Evolutionary conservation across 2,888 invertebrate species (phyloP).

Genomic region (Brenthis daphne): DNA sequence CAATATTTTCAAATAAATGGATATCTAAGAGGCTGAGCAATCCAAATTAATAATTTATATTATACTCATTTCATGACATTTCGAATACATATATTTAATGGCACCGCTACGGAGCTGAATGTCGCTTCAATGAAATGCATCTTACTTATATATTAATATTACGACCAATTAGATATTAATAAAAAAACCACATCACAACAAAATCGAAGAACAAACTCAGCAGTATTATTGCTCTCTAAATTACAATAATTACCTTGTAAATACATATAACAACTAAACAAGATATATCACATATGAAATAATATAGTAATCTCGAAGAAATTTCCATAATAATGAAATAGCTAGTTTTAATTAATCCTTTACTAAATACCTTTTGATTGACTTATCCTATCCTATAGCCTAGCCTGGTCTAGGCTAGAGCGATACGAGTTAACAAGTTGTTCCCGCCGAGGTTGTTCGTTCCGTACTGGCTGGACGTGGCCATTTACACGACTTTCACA

Average conservation of each 20-base stretch:
- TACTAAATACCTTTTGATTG: constrained; percentile 53
- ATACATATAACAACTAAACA: constrained; percentile 44
- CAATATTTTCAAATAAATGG: constrained; percentile 13
- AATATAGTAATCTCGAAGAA: constrained; percentile 65
- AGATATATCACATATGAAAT: constrained; percentile 46
- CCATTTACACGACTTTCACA: neutral
- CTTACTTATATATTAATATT: constrained; percentile 36
- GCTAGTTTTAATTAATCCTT: constrained; percentile 61
- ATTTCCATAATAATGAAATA: constrained; percentile 58
- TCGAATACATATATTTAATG: constrained; percentile 50
- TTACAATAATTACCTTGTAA: constrained; percentile 51
- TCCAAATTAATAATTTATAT: constrained; percentile 16
- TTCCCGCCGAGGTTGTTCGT: constrained; percentile 63
- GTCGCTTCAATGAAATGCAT: constrained; percentile 38
- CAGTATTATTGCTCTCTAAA: constrained; percentile 61
- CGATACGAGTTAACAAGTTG: constrained; percentile 65
- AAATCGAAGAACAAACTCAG: constrained; percentile 51
- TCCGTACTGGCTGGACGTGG: constrained; percentile 28
- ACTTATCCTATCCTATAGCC: constrained; percentile 52
- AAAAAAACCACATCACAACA: constrained; percentile 56
- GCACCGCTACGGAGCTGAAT: constrained; percentile 66
- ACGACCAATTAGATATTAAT: constrained; percentile 31
- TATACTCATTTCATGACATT: constrained; percentile 24
- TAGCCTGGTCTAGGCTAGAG: constrained; percentile 54
- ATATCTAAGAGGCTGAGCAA: constrained; percentile 25